These are phyloP conservation scores for Drosophila mimetica DNA, from an alignment of 2,888 invertebrate species.

Conservation along the genomic window DNA sequence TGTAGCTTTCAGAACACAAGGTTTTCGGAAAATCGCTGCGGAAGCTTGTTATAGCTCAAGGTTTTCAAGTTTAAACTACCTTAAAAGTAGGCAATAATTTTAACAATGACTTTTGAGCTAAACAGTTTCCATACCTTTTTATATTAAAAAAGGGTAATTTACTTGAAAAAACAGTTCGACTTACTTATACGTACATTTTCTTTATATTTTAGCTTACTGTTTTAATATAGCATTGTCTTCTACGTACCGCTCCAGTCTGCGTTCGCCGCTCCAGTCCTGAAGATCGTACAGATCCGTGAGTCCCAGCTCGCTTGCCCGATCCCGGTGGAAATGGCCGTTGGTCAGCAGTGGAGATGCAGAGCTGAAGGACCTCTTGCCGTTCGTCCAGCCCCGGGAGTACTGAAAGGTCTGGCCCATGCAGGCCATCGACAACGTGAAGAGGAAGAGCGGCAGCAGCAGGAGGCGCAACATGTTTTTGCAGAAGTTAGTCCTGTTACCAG, in stretches of 20 bases:
- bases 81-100: too few species aligned
- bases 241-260: conserved; percentile 82
- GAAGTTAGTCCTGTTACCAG: conserved; percentile 5
- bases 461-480: conserved; percentile 68
- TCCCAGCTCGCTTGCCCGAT: conserved; percentile 57
- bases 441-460: conserved; percentile 68
- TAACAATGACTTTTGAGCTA: too few species aligned
- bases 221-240: too few species aligned
- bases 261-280: conserved; percentile 71
- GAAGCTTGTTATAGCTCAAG: too few species aligned
- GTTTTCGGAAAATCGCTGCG: too few species aligned
- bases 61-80: too few species aligned
- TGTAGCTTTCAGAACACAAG: too few species aligned
- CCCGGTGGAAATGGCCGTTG: conserved; percentile 53
- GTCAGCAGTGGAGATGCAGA: conserved; percentile 42
- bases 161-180: too few species aligned
- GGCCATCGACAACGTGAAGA: conserved; percentile 76
- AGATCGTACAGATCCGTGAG: conserved; percentile 76
- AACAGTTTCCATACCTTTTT: too few species aligned
- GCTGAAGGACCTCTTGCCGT: conserved; percentile 87
- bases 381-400: conserved; percentile 91
- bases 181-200: too few species aligned
- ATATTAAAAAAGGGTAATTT: too few species aligned
- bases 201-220: too few species aligned
- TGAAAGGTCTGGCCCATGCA: conserved; percentile 89